These are phyloP conservation scores for Phrixothrix hirtus DNA, from an alignment of 2,888 invertebrate genomes.

Conservation along the genomic window DNA sequence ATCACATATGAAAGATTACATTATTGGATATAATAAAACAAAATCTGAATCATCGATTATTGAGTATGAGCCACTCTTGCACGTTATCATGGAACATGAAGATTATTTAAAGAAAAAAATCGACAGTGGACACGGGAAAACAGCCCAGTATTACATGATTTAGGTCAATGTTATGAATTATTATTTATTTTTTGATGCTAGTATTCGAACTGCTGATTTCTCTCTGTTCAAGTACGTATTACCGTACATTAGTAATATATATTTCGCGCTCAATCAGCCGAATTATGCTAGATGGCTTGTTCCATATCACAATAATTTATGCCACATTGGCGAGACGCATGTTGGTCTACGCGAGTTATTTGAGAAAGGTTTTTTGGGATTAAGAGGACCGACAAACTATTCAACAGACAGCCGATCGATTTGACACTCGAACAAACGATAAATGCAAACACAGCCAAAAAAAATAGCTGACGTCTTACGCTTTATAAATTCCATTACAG, in stretches of 20 bases:
- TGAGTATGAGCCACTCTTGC: neutral
- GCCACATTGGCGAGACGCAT: constrained; percentile 1
- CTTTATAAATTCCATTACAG: constrained; percentile 6
- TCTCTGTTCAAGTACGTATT: neutral
- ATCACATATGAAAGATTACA: no score
- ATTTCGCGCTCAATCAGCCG: constrained; percentile 3
- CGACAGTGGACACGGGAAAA: no score
- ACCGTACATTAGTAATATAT: constrained; percentile 4
- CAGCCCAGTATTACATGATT: no score
- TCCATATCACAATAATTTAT: constrained; percentile 1
- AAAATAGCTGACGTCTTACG: neutral
- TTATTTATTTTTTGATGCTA: neutral
- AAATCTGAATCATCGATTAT: no score
- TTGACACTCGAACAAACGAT: constrained; percentile 9
- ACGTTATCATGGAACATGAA: neutral
- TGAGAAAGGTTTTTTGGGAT: neutral
- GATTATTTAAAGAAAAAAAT: no score
- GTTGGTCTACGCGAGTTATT: neutral
- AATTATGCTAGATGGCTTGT: constrained; percentile 4
- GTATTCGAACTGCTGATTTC: constrained; percentile 4
- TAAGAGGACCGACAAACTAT: constrained; percentile 3
- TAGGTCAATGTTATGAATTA: neutral
- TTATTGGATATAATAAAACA: no score
- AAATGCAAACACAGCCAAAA: constrained; percentile 7
- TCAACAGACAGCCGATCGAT: constrained; percentile 2